These are phyloP conservation scores for Rugalucina vietnamica DNA, from an alignment of 2,888 invertebrate species.

Conservation along the genomic window DNA sequence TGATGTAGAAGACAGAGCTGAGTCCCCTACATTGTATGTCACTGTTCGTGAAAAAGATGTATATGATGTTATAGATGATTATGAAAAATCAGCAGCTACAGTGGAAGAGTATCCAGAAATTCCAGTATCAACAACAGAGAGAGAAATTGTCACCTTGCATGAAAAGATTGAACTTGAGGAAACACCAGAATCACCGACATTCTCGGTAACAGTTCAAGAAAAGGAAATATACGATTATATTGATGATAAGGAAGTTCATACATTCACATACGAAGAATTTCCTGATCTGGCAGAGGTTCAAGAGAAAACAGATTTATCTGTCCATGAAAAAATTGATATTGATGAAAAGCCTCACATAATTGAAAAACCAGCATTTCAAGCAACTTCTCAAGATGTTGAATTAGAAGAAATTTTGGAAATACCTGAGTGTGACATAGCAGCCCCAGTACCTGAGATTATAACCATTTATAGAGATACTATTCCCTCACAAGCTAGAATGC, in stretches of 20 bases:
- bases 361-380: too few species aligned
- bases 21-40: not conserved
- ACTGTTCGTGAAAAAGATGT: constrained; percentile 14
- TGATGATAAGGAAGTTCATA: not conserved
- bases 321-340: constrained; percentile 18
- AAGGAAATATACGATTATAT: not conserved
- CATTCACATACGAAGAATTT: not conserved
- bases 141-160: not conserved
- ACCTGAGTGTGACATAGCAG: not conserved
- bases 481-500: too few species aligned
- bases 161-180: not conserved
- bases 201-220: not conserved
- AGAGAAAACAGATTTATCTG: constrained; percentile 14
- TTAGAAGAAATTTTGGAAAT: too few species aligned
- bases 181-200: not conserved
- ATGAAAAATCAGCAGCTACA: not conserved
- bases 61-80: constrained; percentile 2
- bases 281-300: not conserved
- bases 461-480: not conserved
- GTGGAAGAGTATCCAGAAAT: constrained; percentile 27
- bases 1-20: not conserved
- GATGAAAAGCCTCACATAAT: too few species aligned
- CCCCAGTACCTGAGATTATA: not conserved
- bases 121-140: not conserved
- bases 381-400: too few species aligned